Conservation (phyloP, 2,113 vertebrate species). For the Urocynchramus pylzowi region DNA sequence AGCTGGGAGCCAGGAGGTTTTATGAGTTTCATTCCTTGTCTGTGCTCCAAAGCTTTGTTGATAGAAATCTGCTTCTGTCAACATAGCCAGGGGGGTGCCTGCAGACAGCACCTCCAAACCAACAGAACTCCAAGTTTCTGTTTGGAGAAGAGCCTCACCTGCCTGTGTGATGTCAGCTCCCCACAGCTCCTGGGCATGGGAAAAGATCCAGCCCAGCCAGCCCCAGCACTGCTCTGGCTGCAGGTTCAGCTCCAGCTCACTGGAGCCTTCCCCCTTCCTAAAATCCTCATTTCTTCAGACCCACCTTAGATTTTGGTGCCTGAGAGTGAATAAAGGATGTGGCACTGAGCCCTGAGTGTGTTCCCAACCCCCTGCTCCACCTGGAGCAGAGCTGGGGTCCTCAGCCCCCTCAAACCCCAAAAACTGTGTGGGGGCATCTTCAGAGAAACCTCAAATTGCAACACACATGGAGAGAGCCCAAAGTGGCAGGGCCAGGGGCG, state of each 20-base stretch:
- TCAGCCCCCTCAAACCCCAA: neutral
- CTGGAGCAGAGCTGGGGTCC: neutral
- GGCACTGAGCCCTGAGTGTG: neutral
- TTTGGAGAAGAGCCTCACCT: conserved; percentile 24
- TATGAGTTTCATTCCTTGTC: neutral
- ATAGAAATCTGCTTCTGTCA: conserved; percentile 59
- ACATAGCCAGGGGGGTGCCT: neutral
- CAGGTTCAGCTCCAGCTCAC: neutral
- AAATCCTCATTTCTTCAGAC: neutral
- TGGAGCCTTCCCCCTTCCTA: neutral
- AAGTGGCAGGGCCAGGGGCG: fast-evolving
- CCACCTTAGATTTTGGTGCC: fast-evolving
- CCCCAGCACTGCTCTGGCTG: neutral
- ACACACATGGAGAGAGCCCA: neutral
- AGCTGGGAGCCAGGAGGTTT: neutral
- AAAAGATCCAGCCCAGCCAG: neutral
- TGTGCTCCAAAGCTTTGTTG: conserved; percentile 35
- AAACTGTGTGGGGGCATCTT: neutral
- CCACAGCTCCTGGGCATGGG: neutral
- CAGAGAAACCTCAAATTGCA: conserved; percentile 19
- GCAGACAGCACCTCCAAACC: neutral
- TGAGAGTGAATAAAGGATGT: neutral
- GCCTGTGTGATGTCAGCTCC: neutral
- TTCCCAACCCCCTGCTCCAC: neutral
- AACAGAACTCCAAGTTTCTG: conserved; percentile 50